phyloP scores from a whole-genome alignment of 2,797 vertebrate species.

The Scolopax rusticola region DNA sequence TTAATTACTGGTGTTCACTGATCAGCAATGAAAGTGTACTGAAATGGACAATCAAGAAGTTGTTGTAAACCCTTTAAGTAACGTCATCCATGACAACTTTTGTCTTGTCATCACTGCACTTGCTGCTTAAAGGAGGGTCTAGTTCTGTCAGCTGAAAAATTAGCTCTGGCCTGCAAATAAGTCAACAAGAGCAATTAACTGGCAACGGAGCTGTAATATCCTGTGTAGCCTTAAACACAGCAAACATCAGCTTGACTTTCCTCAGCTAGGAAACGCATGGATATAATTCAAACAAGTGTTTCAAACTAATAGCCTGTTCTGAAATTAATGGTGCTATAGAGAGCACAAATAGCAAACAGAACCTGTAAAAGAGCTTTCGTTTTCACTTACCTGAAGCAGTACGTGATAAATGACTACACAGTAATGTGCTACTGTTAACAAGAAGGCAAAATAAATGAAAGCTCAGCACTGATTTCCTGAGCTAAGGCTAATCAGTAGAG shows the following conservation, averaged over 20 bases:
- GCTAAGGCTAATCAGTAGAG: not conserved
- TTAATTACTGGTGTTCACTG: not conserved
- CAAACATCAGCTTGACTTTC: conserved; percentile 14
- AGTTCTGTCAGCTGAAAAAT: not conserved
- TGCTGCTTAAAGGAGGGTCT: not conserved
- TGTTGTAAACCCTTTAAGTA: not conserved
- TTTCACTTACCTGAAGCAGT: conserved; percentile 8
- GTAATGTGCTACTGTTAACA: not conserved
- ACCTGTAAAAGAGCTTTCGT: not conserved
- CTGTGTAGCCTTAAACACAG: not conserved
- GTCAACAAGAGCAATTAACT: not conserved
- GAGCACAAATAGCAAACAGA: not conserved
- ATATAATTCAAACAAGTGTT: conserved; percentile 12
- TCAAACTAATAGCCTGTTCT: not conserved
- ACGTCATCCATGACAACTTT: not conserved
- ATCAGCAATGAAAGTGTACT: not conserved
- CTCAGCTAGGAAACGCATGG: not conserved
- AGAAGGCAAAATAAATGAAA: not conserved
- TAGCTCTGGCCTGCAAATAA: not conserved
- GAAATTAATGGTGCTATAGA: not conserved
- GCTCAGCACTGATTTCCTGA: not conserved
- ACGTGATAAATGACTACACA: not conserved
- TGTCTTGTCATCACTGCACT: not conserved
- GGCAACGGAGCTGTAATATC: not conserved
- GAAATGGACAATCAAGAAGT: not conserved